Percentiles rank a stretch among this genome's conserved stretches.
Conservation (phyloP, 37 sponge, comb jelly and placozoan species). For the Hormiphora californensis region DNA sequence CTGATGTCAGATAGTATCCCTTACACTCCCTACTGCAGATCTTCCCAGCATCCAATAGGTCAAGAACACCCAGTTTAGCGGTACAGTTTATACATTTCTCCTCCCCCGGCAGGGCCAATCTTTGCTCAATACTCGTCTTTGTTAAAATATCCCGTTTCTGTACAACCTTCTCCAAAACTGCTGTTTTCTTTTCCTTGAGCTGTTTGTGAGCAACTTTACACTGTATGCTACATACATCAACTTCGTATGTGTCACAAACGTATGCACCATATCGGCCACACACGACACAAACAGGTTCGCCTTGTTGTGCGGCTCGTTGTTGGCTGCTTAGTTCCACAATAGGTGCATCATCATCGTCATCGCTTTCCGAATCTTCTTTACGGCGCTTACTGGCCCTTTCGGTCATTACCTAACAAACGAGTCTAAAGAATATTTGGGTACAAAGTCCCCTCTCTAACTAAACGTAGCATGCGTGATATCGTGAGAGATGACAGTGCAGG, state of each 20-base stretch:
- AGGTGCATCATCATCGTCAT: not conserved
- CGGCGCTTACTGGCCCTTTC: too few relatives aligned
- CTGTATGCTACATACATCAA: slow-evolving; percentile 83
- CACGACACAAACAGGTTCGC: slow-evolving; percentile 82
- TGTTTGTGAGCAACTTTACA: slow-evolving; percentile 62
- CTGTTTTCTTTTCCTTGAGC: not conserved
- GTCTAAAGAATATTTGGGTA: too few relatives aligned
- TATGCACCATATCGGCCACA: slow-evolving; percentile 92
- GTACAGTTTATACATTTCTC: not conserved
- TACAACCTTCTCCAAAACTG: too few relatives aligned
- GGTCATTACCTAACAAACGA: too few relatives aligned
- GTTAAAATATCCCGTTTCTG: not conserved
- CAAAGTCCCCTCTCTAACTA: too few relatives aligned
- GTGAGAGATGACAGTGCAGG: too few relatives aligned
- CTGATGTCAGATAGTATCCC: not conserved
- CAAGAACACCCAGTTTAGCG: not conserved
- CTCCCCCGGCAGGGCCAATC: slow-evolving; percentile 7
- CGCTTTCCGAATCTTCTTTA: too few relatives aligned
- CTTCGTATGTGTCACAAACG: slow-evolving; percentile 77
- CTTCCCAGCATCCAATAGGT: not conserved
- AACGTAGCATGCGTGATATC: too few relatives aligned
- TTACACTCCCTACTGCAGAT: slow-evolving; percentile 2
- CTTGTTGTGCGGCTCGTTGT: slow-evolving; percentile 72
- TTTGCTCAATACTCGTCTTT: not conserved
- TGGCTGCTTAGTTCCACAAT: slow-evolving; percentile 11